Base-by-base conservation (phyloP, 2,888 invertebrate genomes). In the Macropis europaea region DNA sequence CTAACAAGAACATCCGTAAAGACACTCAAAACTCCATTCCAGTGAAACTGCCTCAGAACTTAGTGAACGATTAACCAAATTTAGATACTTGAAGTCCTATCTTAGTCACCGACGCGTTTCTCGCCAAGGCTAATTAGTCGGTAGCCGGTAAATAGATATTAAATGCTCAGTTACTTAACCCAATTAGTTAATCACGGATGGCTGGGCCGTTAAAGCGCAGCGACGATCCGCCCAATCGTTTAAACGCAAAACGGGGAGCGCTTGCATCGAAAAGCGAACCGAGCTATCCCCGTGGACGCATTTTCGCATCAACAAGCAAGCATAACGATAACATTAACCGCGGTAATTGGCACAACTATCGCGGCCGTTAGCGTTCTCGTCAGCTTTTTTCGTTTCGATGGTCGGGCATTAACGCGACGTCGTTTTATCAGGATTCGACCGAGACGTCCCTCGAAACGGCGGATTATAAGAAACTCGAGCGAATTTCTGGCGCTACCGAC, bases 391-490 rank as follows among this genome's bases (percentile, higher is more conserved):
- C 45, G 36, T 42, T 22, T 7, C 19, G 15, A 9, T 1, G 11
- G 22, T 9, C 13, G 17, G n/a, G 40, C 40, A 68, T 63, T 56
- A 52, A 67, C 56, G 50, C 54, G 47, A 36, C 45, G 38, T 45
- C 50, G 43, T 73, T 67, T n/a, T 45, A 59, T 53, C 67, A 45
- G 59, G 62, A 64, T 76, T 73, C 72, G 75, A 73, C 57, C 70
- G 73, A 76, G n/a, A 71, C 28, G 26, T 26, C 11, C 45, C 36
- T n/a, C n/a, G 48, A 38, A 22, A 45, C 36, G 26, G 63, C 34
- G 59, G 68, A n/a, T n/a, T n/a, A n/a, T 64, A 83, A 84, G 79
- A 84, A 79, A 70, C 67, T 50, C 61, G 72, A 73, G 48, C 57
- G 69, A 79, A 81, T 79, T 80, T 77, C 74, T 73, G 48, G 62